Evolutionary conservation across 2,888 invertebrate species (phyloP), one percentile per base, ranked within the genome.

Genomic region (Amphipoea oculea): DNA sequence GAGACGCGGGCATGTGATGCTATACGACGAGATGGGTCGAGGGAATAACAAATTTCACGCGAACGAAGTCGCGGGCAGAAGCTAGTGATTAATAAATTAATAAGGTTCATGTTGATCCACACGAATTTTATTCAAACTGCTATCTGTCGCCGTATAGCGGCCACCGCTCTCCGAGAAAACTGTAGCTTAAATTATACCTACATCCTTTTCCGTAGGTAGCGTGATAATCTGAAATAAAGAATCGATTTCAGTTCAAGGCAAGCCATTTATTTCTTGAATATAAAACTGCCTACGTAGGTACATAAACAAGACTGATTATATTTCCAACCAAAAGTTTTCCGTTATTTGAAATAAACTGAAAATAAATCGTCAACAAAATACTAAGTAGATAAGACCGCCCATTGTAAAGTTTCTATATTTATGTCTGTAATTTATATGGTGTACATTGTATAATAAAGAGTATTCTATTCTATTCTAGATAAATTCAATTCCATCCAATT

Each of bases 321-420:
- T 80, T 74, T 74, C 36, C 5, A 7, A 42, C 7, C 63, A 81
- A 23, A 20, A 48, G 29, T 29, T 20, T 60, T 12, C 9, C 45
- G 45, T 45, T 45, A 11, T 45, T 45, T 45, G 45, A 45, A 45
- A 45, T 45, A 12, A 20, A 36, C 54, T 42, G 20, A 29, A 68
- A 57, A 57, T 65, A 40, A 73, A 42, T n/a, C 0, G 6, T 17
- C 17, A 36, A 54, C 36, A 65, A 54, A 78, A 45, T 20, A n/a
- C 1, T 51, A 14, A 48, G 48, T 14, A 54, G 54, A 20, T n/a
- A n/a, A n/a, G n/a, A n/a, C n/a, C n/a, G n/a, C n/a, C n/a, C n/a
- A n/a, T n/a, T n/a, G n/a, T n/a, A n/a, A n/a, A n/a, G n/a, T n/a
- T n/a, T n/a, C n/a, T n/a, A n/a, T n/a, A n/a, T n/a, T n/a, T n/a